Evolutionary conservation across 2,888 invertebrate species (phyloP).

Genomic region (Hermaeophaga mercurialis): DNA sequence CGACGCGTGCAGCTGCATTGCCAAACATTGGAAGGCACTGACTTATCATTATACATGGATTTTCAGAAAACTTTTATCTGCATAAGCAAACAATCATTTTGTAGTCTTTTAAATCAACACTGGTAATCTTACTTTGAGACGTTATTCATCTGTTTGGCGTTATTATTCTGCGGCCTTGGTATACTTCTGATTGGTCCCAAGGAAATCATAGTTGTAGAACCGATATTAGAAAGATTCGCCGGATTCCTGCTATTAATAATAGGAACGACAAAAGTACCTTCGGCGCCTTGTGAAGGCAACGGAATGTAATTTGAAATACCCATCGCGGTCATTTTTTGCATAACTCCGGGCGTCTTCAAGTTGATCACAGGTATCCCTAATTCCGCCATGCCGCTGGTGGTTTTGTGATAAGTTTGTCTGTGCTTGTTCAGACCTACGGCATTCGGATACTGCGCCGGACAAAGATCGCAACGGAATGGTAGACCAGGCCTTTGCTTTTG

Average conservation of each 20-base stretch:
- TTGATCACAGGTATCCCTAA: conserved; percentile 77
- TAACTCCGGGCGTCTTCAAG: conserved; percentile 69
- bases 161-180: conserved; percentile 41
- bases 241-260: conserved; percentile 57
- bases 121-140: conserved; percentile 7
- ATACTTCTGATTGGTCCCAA: conserved; percentile 69
- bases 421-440: conserved; percentile 65
- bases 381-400: conserved; percentile 63
- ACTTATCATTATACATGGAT: no score
- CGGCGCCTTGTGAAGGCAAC: conserved; percentile 61
- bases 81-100: no score
- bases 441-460: conserved; percentile 75
- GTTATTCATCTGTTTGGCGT: conserved; percentile 30
- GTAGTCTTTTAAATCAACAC: no score
- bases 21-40: no score
- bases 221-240: conserved; percentile 61
- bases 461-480: conserved; percentile 69
- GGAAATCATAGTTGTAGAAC: conserved; percentile 72
- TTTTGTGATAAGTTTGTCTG: conserved; percentile 67
- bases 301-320: conserved; percentile 79
- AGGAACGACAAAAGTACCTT: conserved; percentile 69
- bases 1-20: no score
- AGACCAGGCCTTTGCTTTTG: conserved; percentile 53
- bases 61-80: no score
- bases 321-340: conserved; percentile 67